Base-by-base conservation (phyloP, 2,113 vertebrate species). In the Heptranchias perlo region DNA sequence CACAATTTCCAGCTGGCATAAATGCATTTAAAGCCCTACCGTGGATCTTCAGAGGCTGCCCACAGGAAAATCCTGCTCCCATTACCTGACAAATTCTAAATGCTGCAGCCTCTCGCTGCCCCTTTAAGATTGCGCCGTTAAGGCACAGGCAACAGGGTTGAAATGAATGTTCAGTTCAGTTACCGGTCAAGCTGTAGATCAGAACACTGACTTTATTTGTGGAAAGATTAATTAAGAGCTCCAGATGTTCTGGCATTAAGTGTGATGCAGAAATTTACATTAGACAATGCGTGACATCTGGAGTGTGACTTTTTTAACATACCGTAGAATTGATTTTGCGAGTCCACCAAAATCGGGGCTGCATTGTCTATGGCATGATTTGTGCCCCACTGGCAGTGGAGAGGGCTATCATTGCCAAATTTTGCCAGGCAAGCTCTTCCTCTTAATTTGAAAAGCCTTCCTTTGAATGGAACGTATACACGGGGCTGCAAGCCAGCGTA, bases 221-320 rank as follows among this genome's bases (percentile, higher is more conserved):
- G 18, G 89, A 93, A 62, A 39, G 58, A 93, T 93, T 93, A 93
- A 93, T 93, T 62, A 93, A 93, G 58, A n/a, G 18, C 89, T 93
- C 89, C 89, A 93, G 89, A 93, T 93, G 89, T n/a, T 93, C 58
- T 93, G 89, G 35, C 89, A 64, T 93, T 62, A 62, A 92, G 87
- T 62, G 35, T 62, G 58, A 39, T 93, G 58, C 89, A 64, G 18
- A 93, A 61, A 93, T 93, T 93, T 62, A n/a, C 54, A 58, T 92
- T 35, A 35, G 13, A n/a, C 87, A 92, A 61, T 39, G 89, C 64
- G n/a, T 64, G 58, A 39, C 89, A 93, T 61, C 58, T 93, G 89
- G 89, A 39, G 89, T 93, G n/a, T 39, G 58, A 93, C 89, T 93
- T 93, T 44, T 62, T 64, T 93, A 62, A 62, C 54, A 93, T 23